phyloP scores from a whole-genome alignment of 2,113 vertebrate species.

The Malurus alboscapulatus region DNA sequence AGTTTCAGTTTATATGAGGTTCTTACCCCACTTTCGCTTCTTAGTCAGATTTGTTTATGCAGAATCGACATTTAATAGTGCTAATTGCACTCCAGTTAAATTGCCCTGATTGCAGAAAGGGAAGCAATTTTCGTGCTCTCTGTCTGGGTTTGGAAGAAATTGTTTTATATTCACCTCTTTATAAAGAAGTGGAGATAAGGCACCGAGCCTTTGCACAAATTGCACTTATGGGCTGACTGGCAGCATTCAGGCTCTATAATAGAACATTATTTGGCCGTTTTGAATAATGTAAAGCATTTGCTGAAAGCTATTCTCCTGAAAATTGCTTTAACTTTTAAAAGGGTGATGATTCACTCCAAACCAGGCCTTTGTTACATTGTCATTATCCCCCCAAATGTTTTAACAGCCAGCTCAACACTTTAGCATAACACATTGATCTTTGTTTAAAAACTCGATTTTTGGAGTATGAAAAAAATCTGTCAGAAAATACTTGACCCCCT shows the following conservation, averaged over 20 bases:
- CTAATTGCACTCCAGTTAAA: slow-evolving; percentile 97
- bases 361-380: slow-evolving; percentile 92
- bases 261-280: slow-evolving; percentile 98
- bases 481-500: slow-evolving; percentile 69
- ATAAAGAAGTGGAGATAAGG: slow-evolving; percentile 94
- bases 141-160: slow-evolving; percentile 94
- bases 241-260: slow-evolving; percentile 97
- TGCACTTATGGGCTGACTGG: slow-evolving; percentile 94
- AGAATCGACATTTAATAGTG: slow-evolving; percentile 94
- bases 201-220: slow-evolving; percentile 93
- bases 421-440: slow-evolving; percentile 85
- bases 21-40: slow-evolving; percentile 84
- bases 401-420: slow-evolving; percentile 88
- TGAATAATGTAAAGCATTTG: slow-evolving; percentile 96
- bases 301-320: slow-evolving; percentile 93
- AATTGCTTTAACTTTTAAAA: slow-evolving; percentile 99
- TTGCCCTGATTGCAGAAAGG: slow-evolving; percentile 98
- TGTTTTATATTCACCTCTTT: slow-evolving; percentile 97
- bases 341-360: slow-evolving; percentile 90
- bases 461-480: slow-evolving; percentile 71
- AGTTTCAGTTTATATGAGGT: slow-evolving; percentile 83
- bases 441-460: slow-evolving; percentile 82
- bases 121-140: slow-evolving; percentile 93
- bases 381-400: slow-evolving; percentile 92
- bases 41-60: slow-evolving; percentile 95